phyloP scores from a whole-genome alignment of 2,888 invertebrate species.

The Eupsilia transversa region DNA sequence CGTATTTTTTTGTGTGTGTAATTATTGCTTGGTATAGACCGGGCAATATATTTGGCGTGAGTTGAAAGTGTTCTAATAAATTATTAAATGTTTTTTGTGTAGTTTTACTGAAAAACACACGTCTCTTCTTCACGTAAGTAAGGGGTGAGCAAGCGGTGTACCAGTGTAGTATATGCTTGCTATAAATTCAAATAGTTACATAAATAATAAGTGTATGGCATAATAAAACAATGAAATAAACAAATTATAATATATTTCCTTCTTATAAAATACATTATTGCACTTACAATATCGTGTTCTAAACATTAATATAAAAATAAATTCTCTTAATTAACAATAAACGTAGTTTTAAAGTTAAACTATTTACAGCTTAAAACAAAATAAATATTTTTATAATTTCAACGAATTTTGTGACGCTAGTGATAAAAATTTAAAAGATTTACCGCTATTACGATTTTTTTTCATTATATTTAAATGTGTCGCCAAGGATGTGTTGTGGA shows the following conservation, averaged over 20 bases:
- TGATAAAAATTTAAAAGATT: constrained; percentile 22
- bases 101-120: constrained; percentile 3
- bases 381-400: constrained; percentile 44
- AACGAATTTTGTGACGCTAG: constrained; percentile 31
- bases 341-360: constrained; percentile 43
- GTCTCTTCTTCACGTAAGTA: background rate
- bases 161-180: background rate
- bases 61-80: constrained; percentile 47
- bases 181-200: background rate
- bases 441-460: background rate
- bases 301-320: constrained; percentile 75
- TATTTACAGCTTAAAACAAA: constrained; percentile 63
- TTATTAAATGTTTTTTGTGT: constrained; percentile 6
- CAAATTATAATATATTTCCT: constrained; percentile 74
- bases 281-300: constrained; percentile 74
- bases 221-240: constrained; percentile 66
- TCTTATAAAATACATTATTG: constrained; percentile 79
- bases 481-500: background rate
- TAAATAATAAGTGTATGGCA: background rate
- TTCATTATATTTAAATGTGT: background rate
- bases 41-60: background rate
- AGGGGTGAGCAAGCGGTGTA: background rate
- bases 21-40: background rate
- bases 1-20: background rate
- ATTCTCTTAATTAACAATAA: constrained; percentile 62